These are phyloP conservation scores for Matsumurasca onukii DNA, from an alignment of 1,140 invertebrate genomes.

Conservation along the genomic window DNA sequence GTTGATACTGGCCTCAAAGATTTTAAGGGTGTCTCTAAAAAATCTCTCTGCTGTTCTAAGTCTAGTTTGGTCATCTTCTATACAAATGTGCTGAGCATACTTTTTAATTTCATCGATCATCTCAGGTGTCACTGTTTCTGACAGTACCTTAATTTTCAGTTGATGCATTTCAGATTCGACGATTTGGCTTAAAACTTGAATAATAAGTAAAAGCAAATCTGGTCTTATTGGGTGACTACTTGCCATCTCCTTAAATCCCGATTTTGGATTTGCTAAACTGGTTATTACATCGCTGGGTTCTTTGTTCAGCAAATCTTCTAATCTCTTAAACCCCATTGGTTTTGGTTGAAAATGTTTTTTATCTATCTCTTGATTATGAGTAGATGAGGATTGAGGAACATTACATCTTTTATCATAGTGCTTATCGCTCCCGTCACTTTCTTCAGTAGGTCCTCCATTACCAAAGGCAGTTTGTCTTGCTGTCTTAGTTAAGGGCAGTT, in stretches of 20 bases:
- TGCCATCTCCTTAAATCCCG: slow-evolving; percentile 15
- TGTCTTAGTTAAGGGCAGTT: not conserved
- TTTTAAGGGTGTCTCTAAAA: slow-evolving; percentile 21
- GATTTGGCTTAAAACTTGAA: slow-evolving; percentile 27
- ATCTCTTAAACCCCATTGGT: slow-evolving; percentile 27
- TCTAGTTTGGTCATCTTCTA: slow-evolving; percentile 18
- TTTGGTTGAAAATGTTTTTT: not conserved
- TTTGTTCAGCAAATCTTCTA: slow-evolving; percentile 28
- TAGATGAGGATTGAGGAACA: not conserved
- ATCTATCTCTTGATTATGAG: not conserved
- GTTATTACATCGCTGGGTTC: slow-evolving; percentile 25
- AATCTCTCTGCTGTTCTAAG: slow-evolving; percentile 3
- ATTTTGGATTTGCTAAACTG: slow-evolving; percentile 16
- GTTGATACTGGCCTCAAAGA: slow-evolving; percentile 27
- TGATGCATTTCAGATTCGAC: slow-evolving; percentile 23
- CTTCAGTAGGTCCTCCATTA: not conserved
- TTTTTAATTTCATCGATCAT: slow-evolving; percentile 27
- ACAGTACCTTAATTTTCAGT: slow-evolving; percentile 17
- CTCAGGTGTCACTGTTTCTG: not conserved
- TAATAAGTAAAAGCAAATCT: slow-evolving; percentile 33
- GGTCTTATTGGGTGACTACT: slow-evolving; percentile 25
- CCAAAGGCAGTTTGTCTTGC: not conserved
- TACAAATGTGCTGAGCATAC: slow-evolving; percentile 7
- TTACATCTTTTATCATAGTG: not conserved
- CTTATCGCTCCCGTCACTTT: not conserved